These are phyloP conservation scores for Tragelaphus buxtoni DNA, from an alignment of 2,113 vertebrate species.

Conservation along the genomic window DNA sequence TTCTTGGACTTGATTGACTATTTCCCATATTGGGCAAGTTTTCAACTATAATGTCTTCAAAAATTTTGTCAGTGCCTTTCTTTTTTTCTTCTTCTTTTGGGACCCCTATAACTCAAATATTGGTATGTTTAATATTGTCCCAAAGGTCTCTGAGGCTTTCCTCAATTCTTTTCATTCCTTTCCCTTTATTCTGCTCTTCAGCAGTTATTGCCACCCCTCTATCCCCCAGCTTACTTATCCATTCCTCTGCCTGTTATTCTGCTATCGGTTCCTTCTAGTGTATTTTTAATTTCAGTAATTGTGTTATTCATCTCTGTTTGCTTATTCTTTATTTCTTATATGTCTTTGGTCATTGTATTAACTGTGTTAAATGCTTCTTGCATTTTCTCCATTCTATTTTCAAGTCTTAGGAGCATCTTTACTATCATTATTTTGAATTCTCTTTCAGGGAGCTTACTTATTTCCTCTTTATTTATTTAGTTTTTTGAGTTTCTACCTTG, in stretches of 20 bases:
- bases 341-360: neutral
- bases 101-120: neutral
- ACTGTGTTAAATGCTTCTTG: neutral
- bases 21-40: neutral
- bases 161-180: neutral
- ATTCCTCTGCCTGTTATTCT: neutral
- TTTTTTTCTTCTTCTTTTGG: neutral
- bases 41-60: neutral
- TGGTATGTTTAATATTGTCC: neutral
- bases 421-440: neutral
- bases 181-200: neutral
- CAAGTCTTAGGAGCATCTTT: neutral
- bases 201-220: neutral
- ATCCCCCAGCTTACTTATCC: neutral
- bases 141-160: neutral
- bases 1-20: neutral
- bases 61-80: neutral
- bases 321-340: neutral
- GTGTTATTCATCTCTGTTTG: neutral
- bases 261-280: neutral
- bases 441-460: neutral
- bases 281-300: neutral
- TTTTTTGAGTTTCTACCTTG: neutral
- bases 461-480: neutral
- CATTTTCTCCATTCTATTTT: neutral